Percentiles rank a stretch among this genome's conserved stretches.
These are phyloP conservation scores for Hippocampus guttulatus DNA, from an alignment of 2,113 vertebrate genomes.

Conservation along the genomic window DNA sequence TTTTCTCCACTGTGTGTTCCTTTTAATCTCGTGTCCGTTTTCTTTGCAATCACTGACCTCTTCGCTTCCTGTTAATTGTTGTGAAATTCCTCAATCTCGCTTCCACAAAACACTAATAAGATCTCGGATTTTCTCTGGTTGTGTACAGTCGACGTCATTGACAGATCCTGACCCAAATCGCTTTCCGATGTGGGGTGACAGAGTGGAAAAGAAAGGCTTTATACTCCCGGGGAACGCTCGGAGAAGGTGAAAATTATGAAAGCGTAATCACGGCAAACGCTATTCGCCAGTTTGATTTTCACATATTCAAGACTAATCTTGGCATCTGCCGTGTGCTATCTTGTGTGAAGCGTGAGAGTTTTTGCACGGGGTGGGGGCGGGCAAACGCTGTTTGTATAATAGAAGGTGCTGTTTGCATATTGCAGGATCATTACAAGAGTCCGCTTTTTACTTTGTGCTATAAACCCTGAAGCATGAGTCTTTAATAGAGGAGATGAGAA, in stretches of 20 bases:
- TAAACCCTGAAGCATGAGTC: constrained; percentile 17
- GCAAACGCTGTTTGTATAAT: constrained; percentile 24
- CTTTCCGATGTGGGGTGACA: constrained; percentile 26
- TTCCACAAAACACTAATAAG: constrained; percentile 40
- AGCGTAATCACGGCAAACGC: constrained; percentile 16
- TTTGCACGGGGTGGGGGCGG: not conserved
- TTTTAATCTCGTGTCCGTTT: constrained; percentile 45
- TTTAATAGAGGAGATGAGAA: constrained; percentile 32
- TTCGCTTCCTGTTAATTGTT: constrained; percentile 33
- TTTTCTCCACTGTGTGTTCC: constrained; percentile 24
- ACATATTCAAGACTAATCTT: constrained; percentile 10
- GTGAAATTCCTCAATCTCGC: constrained; percentile 40
- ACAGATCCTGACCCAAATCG: constrained; percentile 40
- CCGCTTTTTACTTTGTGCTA: constrained; percentile 21
- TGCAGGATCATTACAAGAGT: constrained; percentile 47
- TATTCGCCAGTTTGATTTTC: constrained; percentile 7
- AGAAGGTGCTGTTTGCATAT: constrained; percentile 41
- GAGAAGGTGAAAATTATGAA: constrained; percentile 25
- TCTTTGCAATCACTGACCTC: constrained; percentile 43
- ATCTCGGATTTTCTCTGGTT: constrained; percentile 35
- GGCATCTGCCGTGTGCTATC: constrained; percentile 14
- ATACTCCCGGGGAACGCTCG: constrained; percentile 10
- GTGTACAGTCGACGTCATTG: constrained; percentile 26
- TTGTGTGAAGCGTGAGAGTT: constrained; percentile 2
- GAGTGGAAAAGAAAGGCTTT: constrained; percentile 9